A percentile compares a stretch with the other conserved stretches of the same genome.
These are phyloP conservation scores for Passer montanus DNA, from an alignment of 2,113 vertebrate genomes.

Conservation along the genomic window DNA sequence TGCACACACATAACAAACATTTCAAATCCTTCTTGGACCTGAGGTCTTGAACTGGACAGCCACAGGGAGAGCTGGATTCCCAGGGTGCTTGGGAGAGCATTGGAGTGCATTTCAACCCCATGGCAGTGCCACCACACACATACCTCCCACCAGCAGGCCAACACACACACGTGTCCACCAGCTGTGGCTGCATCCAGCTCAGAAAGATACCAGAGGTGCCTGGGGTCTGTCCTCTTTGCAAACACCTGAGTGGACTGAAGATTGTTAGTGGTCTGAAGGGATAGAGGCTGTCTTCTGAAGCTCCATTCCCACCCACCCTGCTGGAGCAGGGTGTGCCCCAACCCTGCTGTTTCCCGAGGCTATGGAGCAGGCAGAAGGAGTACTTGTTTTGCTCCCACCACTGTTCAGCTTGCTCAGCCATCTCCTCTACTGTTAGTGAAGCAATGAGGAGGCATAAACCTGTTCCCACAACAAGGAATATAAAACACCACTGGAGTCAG, in stretches of 20 bases:
- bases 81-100: accelerated
- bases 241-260: neutral
- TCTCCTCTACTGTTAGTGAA: constrained; percentile 12
- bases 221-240: neutral
- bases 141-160: accelerated
- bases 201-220: neutral
- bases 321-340: constrained; percentile 7
- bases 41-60: neutral
- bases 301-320: neutral
- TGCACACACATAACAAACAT: neutral
- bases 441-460: constrained; percentile 13
- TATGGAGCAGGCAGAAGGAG: neutral
- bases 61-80: neutral
- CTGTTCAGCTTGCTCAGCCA: neutral
- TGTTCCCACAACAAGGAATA: constrained; percentile 52
- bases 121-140: neutral
- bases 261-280: neutral
- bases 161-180: accelerated
- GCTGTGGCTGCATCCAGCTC: neutral
- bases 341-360: constrained; percentile 12
- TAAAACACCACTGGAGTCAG: constrained; percentile 28
- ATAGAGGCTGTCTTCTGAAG: neutral
- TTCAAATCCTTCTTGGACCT: neutral
- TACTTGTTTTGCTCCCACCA: neutral
- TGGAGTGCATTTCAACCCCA: neutral